Evolutionary conservation across 2,113 vertebrate genomes (phyloP), one percentile per base, ranked within the genome.

Genomic region (Ptychochromis oligacanthus): DNA sequence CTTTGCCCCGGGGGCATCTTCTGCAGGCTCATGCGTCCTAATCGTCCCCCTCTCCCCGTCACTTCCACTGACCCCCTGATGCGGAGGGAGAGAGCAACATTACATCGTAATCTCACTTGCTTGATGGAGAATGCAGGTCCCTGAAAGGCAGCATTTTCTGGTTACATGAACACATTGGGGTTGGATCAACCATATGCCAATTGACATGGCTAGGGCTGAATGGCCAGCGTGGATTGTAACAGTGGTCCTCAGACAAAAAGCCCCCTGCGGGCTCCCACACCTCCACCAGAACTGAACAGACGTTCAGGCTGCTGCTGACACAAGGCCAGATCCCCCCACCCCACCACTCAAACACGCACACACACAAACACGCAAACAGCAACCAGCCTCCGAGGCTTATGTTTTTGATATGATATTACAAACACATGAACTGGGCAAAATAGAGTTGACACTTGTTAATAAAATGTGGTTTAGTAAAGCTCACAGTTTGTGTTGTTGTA

Each of bases 121-220:
- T 97, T 97, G 96, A 96, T 95, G 94, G 95, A 98, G 97, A 98
- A 98, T 97, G 96, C 96, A 94, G 95, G 91, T 80, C 55, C 93
- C 87, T 98, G 97, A 98, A 99, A 98, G 95, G 97, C 96, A 95
- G 97, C 94, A 96, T 99, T 98, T 99, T 98, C 98, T 99, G 97
- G 96, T 96, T 98, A 98, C 97, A 98, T 98, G 97, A 97, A 97
- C 97, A 96, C 97, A 98, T 99, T 98, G 94, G 97, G 95, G 96
- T 94, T 94, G 97, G 97, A 96, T 98, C 97, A 98, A 97, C 97
- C 98, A 97, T 97, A 97, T 96, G 97, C 94, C 96, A 96, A 97
- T 96, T 88, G 96, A 98, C 97, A 97, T 97, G 97, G 96, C 90
- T 80, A 95, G 94, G 96, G 90, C 96, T 96, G 96, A 97, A 93